phyloP scores from a whole-genome alignment of 2,797 vertebrate genomes.

The Paguma larvata region DNA sequence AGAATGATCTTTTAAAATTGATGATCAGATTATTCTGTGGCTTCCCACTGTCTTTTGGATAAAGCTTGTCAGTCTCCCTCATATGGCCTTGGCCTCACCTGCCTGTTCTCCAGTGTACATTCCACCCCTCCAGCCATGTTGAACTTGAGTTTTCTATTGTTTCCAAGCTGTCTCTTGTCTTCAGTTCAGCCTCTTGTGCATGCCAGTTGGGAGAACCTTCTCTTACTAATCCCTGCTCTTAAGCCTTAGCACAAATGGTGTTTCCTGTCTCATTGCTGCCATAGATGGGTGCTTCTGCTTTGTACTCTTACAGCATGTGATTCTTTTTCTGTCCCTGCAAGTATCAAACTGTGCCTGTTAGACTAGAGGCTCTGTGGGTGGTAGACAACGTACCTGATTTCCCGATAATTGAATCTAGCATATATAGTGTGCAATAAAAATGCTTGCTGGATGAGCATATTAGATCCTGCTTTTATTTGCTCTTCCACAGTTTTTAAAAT shows the following conservation, averaged over 20 bases:
- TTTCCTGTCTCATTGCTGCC: not conserved
- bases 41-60: slow-evolving; percentile 6
- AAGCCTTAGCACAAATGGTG: not conserved
- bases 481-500: slow-evolving; percentile 32
- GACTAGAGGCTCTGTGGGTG: not conserved
- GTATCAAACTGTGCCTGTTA: not conserved
- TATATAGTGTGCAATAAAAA: not conserved
- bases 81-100: not conserved
- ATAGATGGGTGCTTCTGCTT: not conserved
- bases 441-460: not conserved
- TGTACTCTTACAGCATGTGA: not conserved
- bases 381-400: not conserved
- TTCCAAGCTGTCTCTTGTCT: not conserved
- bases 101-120: not conserved
- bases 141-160: slow-evolving; percentile 27
- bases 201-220: not conserved
- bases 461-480: not conserved
- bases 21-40: slow-evolving; percentile 1
- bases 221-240: not conserved
- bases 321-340: not conserved
- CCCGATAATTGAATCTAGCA: not conserved
- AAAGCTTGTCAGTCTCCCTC: not conserved
- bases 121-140: not conserved
- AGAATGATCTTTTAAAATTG: not conserved
- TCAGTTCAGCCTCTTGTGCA: not conserved